These are phyloP conservation scores for Drosophila fuyamai DNA, from an alignment of 1,140 invertebrate species.

Conservation along the genomic window DNA sequence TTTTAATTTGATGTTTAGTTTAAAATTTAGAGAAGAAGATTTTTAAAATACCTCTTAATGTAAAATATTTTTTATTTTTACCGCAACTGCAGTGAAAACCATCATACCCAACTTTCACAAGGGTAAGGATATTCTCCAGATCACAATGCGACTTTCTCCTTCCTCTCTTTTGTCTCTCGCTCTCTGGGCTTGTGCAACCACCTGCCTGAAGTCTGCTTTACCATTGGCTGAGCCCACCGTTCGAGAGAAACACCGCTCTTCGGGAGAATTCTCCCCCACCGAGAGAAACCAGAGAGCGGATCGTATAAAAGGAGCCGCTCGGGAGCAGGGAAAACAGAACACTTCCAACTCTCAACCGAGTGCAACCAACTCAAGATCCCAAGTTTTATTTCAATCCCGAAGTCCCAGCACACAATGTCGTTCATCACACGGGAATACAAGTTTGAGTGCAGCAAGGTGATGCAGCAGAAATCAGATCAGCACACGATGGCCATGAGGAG, in stretches of 20 bases:
- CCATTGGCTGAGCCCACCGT: conserved; percentile 49
- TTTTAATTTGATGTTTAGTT: too few relatives aligned
- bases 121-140: conserved; percentile 8
- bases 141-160: conserved; percentile 16
- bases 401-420: conserved; percentile 57
- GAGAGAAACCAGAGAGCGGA: conserved; percentile 28
- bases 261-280: conserved; percentile 1
- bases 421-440: conserved; percentile 83
- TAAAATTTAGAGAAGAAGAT: too few relatives aligned
- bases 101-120: conserved; percentile 6
- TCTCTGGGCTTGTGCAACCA: conserved; percentile 53
- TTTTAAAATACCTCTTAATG: too few relatives aligned
- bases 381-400: conserved; percentile 11
- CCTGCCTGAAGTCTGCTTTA: conserved; percentile 57
- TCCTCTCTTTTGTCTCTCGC: conserved; percentile 13
- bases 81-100: not conserved
- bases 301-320: conserved; percentile 60
- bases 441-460: conserved; percentile 68
- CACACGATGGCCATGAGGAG: conserved; percentile 80
- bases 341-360: conserved; percentile 45
- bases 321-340: conserved; percentile 52
- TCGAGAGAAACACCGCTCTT: conserved; percentile 18
- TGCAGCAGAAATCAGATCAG: conserved; percentile 77
- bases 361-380: conserved; percentile 24
- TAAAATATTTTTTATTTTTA: not conserved